Conservation (phyloP, 1,140 invertebrate genomes). For the Camponotus floridanus region DNA sequence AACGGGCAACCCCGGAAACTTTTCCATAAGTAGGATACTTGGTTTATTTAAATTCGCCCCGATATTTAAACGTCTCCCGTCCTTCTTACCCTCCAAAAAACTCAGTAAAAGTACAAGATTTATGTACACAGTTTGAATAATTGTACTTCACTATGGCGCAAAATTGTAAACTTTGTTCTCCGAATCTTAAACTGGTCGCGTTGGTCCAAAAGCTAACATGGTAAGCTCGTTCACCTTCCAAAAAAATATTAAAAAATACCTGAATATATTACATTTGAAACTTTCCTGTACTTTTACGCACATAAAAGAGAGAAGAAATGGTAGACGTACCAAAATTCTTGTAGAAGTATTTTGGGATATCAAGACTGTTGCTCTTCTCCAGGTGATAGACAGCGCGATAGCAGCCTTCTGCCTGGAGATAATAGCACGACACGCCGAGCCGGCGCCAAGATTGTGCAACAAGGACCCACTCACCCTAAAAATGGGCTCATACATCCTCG, state of each 20-base stretch:
- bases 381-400: slow-evolving; percentile 97
- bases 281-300: not conserved
- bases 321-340: not conserved
- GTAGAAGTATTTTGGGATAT: not conserved
- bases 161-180: slow-evolving; percentile 32
- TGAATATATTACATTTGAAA: too few relatives aligned
- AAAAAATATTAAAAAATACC: slow-evolving; percentile 20
- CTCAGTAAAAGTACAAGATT: not conserved
- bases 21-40: slow-evolving; percentile 14
- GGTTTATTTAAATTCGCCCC: too few relatives aligned
- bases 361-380: slow-evolving; percentile 27
- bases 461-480: slow-evolving; percentile 99
- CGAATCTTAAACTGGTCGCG: slow-evolving; percentile 9
- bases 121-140: slow-evolving; percentile 10
- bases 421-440: slow-evolving; percentile 97
- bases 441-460: slow-evolving; percentile 97
- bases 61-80: not conserved
- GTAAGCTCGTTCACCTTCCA: not conserved
- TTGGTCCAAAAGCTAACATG: slow-evolving; percentile 9
- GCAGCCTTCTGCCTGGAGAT: slow-evolving; percentile 98
- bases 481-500: slow-evolving; percentile 95
- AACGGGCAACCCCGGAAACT: not conserved
- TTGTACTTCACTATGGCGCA: not conserved
- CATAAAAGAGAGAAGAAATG: not conserved
- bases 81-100: not conserved